Conservation (phyloP, 2,113 vertebrate species). For the Chaenogobius annularis region DNA sequence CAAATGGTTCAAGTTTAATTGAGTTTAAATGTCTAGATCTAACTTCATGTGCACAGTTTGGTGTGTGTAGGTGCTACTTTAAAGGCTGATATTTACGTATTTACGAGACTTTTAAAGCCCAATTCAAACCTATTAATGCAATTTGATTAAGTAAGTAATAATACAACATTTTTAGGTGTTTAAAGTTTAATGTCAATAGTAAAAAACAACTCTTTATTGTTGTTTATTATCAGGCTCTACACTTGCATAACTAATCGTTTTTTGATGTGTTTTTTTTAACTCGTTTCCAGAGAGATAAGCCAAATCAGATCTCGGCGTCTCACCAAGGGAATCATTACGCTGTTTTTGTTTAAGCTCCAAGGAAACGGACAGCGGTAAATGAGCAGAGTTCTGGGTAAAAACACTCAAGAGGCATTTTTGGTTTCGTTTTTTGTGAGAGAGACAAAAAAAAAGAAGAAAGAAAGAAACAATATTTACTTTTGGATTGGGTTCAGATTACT, state of each 20-base stretch:
- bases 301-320: not conserved
- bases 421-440: not conserved
- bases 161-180: too few species aligned
- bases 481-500: not conserved
- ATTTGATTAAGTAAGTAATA: too few species aligned
- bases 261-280: not conserved
- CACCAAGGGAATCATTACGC: not conserved
- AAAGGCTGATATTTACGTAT: too few species aligned
- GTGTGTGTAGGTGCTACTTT: too few species aligned
- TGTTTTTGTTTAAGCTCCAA: slow-evolving; percentile 6
- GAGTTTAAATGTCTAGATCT: too few species aligned
- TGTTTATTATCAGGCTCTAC: too few species aligned
- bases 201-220: too few species aligned
- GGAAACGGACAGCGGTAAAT: slow-evolving; percentile 2
- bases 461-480: not conserved
- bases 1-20: too few species aligned
- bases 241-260: not conserved
- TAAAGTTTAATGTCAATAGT: too few species aligned
- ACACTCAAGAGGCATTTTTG: not conserved
- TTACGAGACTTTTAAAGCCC: too few species aligned
- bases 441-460: not conserved
- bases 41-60: too few species aligned
- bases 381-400: not conserved
- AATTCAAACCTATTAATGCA: too few species aligned
- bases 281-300: not conserved